Evolutionary conservation across 2,888 invertebrate species (phyloP).

Genomic region (Mycalesis mineus): DNA sequence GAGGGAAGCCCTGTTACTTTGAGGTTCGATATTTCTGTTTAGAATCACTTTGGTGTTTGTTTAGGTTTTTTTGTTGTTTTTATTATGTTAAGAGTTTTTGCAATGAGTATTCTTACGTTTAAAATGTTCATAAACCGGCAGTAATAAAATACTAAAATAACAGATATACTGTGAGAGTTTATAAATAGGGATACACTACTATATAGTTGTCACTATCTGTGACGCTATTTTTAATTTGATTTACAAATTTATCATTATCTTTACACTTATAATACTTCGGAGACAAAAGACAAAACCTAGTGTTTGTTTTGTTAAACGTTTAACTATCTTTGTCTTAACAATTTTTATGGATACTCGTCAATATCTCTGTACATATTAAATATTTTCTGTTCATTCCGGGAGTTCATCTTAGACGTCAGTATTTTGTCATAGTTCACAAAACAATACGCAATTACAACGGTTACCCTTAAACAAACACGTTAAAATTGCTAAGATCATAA

Average conservation of each 20-base stretch:
- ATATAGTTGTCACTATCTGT: background rate
- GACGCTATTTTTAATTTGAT: background rate
- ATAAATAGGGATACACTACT: too few species aligned
- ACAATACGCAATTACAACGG: conserved; percentile 20
- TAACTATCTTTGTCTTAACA: conserved; percentile 17
- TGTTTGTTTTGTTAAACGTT: conserved; percentile 23
- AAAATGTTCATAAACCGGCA: too few species aligned
- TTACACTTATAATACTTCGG: background rate
- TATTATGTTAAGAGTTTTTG: too few species aligned
- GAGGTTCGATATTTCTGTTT: too few species aligned
- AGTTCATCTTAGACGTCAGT: conserved; percentile 8
- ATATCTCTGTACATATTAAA: conserved; percentile 11
- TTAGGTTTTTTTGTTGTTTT: too few species aligned
- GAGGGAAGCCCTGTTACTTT: too few species aligned
- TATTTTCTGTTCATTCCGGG: conserved; percentile 13
- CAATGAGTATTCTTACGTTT: too few species aligned
- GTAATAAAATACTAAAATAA: too few species aligned
- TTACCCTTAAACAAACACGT: conserved; percentile 11
- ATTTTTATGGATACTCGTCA: conserved; percentile 17
- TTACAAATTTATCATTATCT: background rate
- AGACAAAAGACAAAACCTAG: background rate
- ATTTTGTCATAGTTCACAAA: background rate
- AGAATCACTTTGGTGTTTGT: too few species aligned
- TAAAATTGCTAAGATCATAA: conserved; percentile 3
- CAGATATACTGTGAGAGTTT: too few species aligned